Conservation (phyloP, 2,797 vertebrate genomes). For the Malacoraja senta region DNA sequence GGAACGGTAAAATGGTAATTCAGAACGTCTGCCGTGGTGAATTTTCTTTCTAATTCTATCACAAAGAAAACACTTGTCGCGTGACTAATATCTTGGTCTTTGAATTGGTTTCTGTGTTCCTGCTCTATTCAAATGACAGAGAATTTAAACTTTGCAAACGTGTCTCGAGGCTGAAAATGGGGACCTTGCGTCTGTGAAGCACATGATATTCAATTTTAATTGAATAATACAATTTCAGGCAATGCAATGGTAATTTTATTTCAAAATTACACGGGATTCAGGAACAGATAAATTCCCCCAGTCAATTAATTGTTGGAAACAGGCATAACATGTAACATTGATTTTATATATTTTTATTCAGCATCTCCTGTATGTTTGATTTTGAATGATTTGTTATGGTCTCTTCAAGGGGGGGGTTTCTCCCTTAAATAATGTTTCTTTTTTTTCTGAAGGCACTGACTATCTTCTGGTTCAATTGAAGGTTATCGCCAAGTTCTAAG, state of each 20-base stretch:
- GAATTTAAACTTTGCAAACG: constrained; percentile 25
- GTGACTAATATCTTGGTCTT: constrained; percentile 35
- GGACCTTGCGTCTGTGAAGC: background rate
- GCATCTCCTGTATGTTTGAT: background rate
- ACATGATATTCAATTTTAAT: constrained; percentile 12
- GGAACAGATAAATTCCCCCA: background rate
- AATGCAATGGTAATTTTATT: background rate
- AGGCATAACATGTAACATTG: background rate
- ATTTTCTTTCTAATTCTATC: constrained; percentile 35
- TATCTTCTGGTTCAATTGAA: background rate
- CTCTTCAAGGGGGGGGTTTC: background rate
- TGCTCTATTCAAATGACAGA: constrained; percentile 7
- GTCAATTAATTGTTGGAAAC: background rate
- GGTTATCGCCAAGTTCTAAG: background rate
- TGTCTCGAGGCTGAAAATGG: constrained; percentile 1
- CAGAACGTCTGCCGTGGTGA: background rate
- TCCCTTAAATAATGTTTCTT: background rate
- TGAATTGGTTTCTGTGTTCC: constrained; percentile 30
- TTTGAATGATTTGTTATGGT: too few species aligned
- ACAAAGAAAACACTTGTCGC: constrained; percentile 27
- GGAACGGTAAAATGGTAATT: constrained; percentile 32
- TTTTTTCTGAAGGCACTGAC: background rate
- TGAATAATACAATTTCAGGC: constrained; percentile 4
- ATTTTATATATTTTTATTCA: background rate
- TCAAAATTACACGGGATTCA: background rate